phyloP scores from a whole-genome alignment of 2,797 vertebrate genomes.

The Mormyrops boulengeri region DNA sequence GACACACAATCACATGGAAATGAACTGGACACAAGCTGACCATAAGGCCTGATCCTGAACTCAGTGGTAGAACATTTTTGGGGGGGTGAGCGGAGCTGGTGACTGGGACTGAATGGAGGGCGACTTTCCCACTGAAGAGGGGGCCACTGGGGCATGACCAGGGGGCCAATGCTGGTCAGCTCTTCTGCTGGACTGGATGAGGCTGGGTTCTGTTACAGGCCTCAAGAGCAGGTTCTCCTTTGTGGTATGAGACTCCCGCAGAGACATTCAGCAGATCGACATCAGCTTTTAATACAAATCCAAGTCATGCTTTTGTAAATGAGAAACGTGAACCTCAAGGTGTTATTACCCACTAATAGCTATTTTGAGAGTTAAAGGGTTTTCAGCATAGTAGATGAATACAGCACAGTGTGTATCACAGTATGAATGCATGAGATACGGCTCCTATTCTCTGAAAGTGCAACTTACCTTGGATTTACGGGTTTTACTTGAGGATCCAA shows the following conservation, averaged over 20 bases:
- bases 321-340: not conserved
- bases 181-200: not conserved
- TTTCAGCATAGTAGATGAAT: not conserved
- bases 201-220: not conserved
- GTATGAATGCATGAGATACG: not conserved
- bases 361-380: not conserved
- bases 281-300: not conserved
- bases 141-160: not conserved
- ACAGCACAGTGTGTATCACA: not conserved
- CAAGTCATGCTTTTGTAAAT: not conserved
- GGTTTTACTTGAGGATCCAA: not conserved
- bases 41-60: not conserved
- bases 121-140: not conserved
- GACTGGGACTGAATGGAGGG: not conserved
- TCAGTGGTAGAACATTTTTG: not conserved
- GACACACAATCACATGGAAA: not conserved
- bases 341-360: not conserved
- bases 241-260: not conserved
- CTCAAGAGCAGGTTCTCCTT: not conserved
- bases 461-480: not conserved
- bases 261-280: not conserved
- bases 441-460: not conserved
- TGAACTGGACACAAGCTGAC: not conserved
- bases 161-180: not conserved
- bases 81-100: not conserved